Evolutionary conservation across 2,888 invertebrate genomes (phyloP), one percentile per base, ranked within the genome.

Genomic region (Stenchaetothrips biformis): DNA sequence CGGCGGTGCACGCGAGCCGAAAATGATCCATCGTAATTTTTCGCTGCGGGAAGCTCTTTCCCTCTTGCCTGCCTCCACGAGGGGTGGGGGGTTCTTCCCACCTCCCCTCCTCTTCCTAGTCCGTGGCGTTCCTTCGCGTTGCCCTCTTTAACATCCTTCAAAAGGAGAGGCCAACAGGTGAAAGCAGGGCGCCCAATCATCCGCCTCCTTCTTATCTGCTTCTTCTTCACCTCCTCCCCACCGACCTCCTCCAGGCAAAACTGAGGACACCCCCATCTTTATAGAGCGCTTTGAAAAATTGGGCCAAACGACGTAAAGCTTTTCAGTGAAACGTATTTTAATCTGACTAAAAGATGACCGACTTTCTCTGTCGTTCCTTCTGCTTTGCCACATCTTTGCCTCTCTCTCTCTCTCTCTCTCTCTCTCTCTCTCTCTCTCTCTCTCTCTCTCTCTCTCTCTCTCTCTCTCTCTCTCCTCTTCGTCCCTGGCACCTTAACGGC

Each of bases 61-160:
- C 16, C 59, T 0, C 37, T 37, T n/a, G 18, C 79, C 67, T 79
- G 80, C 80, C 62, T 78, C n/a, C 25, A 21, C 37, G 59, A 27
- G 37, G 2, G 37, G 4, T 4, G 37, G 1, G 37, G 2, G 2
- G 37, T 37, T 37, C 37, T 37, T 16, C 27, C 77, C 13, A 48
- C 79, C 48, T n/a, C 78, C 27, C 81, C 78, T 74, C 16, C 47
- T 79, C 25, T 48, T 81, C 78, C 79, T 1, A 1, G 37, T 37
- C 4, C 37, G 37, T 37, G 37, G 37, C 37, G 37, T 37, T 37
- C 37, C 37, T 4, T 4, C 37, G 37, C 37, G 37, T 37, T 37
- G 37, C 37, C 37, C 37, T 37, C 37, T 37, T 37, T 37, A 2
- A 37, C 37, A 37, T 37, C 37, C 37, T 37, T 37, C 37, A 37